Percentiles rank a stretch among this genome's conserved stretches.
Evolutionary conservation across 2,888 invertebrate species (phyloP).

Genomic region (Ectobius pallidus): DNA sequence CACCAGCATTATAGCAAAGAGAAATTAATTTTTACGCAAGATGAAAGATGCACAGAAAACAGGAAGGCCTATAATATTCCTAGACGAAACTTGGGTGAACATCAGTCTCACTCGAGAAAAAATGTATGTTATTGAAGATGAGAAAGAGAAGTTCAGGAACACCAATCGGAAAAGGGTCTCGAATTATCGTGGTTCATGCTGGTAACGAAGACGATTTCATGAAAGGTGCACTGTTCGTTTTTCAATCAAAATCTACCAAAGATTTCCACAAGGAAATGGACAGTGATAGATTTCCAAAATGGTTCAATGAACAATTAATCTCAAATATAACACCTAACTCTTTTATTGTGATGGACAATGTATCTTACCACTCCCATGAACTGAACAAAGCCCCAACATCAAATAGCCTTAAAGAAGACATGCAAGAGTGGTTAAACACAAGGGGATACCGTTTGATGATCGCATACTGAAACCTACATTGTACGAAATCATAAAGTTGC

Average conservation of each 20-base stretch:
- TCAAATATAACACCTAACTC: not conserved
- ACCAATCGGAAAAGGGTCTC: not conserved
- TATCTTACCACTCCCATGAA: not conserved
- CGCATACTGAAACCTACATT: not conserved
- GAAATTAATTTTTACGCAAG: not conserved
- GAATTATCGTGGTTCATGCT: not conserved
- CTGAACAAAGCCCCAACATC: conserved; percentile 9
- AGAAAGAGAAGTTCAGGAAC: not conserved
- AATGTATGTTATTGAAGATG: not conserved
- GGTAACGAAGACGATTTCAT: not conserved
- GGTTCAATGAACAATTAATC: conserved; percentile 7
- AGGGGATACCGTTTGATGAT: not conserved
- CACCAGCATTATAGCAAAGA: no score
- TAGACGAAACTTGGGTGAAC: not conserved
- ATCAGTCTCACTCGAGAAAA: not conserved
- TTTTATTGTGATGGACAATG: conserved; percentile 1
- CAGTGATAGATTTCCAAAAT: not conserved
- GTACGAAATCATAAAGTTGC: not conserved
- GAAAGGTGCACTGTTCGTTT: not conserved
- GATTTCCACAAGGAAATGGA: not conserved
- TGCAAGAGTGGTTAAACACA: not conserved
- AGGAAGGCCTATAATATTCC: not conserved
- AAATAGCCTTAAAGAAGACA: not conserved
- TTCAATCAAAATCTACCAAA: not conserved
- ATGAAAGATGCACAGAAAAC: conserved; percentile 2